These are phyloP conservation scores for Rhipidura dahli DNA, from an alignment of 2,113 vertebrate genomes.

Conservation along the genomic window DNA sequence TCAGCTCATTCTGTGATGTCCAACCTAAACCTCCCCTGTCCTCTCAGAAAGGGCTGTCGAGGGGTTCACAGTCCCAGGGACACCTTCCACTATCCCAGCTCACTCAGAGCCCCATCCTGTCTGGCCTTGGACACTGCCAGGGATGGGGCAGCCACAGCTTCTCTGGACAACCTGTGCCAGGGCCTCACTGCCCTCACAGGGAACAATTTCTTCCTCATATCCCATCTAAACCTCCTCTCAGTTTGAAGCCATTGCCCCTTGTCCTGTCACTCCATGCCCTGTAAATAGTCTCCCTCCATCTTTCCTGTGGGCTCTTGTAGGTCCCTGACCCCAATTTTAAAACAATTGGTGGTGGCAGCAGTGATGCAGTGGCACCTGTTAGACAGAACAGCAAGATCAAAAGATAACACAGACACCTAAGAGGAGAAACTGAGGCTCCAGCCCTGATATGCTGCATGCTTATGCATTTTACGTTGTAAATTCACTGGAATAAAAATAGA, in stretches of 20 bases:
- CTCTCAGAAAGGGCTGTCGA: neutral
- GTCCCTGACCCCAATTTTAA: neutral
- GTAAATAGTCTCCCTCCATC: neutral
- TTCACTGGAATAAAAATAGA: neutral
- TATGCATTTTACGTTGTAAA: neutral
- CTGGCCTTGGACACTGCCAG: neutral
- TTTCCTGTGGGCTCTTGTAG: neutral
- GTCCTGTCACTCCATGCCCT: neutral
- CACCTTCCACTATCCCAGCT: neutral
- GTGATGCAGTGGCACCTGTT: neutral
- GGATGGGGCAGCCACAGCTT: neutral
- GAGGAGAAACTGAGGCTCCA: neutral
- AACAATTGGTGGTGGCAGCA: neutral
- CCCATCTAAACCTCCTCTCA: fast-evolving
- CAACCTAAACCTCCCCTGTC: neutral
- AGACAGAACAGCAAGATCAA: neutral
- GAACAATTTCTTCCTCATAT: neutral
- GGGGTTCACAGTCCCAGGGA: neutral
- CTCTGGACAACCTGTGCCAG: neutral
- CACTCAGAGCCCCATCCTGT: neutral
- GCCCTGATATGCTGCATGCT: neutral
- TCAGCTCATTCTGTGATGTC: neutral
- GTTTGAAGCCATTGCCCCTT: neutral
- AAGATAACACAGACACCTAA: neutral
- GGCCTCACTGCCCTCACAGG: neutral